phyloP scores from a whole-genome alignment of 2,888 invertebrate species.

The Epinotia demarniana region DNA sequence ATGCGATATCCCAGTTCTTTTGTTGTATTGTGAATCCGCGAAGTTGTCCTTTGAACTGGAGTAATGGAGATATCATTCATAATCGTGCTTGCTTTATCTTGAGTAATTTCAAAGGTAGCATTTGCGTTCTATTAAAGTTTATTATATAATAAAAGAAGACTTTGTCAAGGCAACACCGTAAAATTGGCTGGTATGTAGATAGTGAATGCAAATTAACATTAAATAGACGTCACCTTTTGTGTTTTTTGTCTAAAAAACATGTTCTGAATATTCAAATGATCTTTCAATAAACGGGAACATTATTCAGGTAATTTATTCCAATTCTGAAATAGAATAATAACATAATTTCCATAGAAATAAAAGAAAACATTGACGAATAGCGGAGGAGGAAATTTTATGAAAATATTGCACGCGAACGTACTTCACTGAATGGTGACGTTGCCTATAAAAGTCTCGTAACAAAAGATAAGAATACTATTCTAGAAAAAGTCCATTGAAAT shows the following conservation, averaged over 20 bases:
- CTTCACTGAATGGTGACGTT: not conserved
- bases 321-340: not conserved
- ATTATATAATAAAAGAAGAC: not conserved
- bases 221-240: too few relatives aligned
- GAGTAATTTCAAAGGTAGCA: slow-evolving; percentile 12
- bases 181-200: not conserved
- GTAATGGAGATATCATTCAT: slow-evolving; percentile 39
- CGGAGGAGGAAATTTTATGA: slow-evolving; percentile 4
- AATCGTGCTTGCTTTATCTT: slow-evolving; percentile 34
- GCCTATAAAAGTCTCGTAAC: not conserved
- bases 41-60: slow-evolving; percentile 35
- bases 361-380: not conserved
- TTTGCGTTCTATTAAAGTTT: slow-evolving; percentile 13
- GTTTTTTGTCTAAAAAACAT: not conserved
- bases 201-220: too few relatives aligned
- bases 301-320: not conserved
- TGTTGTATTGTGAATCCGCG: slow-evolving; percentile 37
- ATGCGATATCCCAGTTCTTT: slow-evolving; percentile 33
- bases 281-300: not conserved
- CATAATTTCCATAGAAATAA: slow-evolving; percentile 8
- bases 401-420: not conserved
- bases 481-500: not conserved
- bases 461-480: not conserved
- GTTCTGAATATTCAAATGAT: not conserved
- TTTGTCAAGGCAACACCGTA: not conserved